These are phyloP conservation scores for Syngnathus floridae DNA, from an alignment of 2,113 vertebrate species.

Conservation along the genomic window DNA sequence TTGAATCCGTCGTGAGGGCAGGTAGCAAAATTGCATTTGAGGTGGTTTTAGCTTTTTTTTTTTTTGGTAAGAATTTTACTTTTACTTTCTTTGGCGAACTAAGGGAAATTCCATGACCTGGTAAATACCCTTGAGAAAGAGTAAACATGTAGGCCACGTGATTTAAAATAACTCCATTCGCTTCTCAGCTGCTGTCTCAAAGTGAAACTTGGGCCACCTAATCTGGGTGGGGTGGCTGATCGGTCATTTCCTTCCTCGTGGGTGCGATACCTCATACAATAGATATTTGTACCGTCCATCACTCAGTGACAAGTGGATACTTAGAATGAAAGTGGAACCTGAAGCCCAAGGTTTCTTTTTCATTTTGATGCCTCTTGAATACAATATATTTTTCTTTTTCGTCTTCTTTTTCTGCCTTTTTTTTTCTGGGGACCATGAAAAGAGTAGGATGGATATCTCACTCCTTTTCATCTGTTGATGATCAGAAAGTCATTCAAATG, in stretches of 20 bases:
- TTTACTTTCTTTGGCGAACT: background rate
- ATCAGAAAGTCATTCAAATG: background rate
- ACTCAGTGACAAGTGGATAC: background rate
- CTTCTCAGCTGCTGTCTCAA: background rate
- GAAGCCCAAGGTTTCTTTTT: background rate
- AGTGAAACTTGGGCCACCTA: background rate
- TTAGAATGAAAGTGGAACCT: background rate
- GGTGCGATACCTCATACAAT: background rate
- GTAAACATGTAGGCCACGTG: background rate
- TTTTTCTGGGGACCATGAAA: background rate
- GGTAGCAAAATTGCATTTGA: background rate
- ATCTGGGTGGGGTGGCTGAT: background rate
- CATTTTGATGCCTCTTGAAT: background rate
- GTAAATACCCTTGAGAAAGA: background rate
- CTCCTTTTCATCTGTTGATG: background rate
- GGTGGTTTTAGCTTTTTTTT: background rate
- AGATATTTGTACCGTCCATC: background rate
- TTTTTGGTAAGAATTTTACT: background rate
- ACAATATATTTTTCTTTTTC: background rate
- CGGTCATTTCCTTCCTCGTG: background rate
- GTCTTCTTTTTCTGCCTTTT: too few species aligned
- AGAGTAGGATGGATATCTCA: background rate
- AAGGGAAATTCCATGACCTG: too few species aligned
- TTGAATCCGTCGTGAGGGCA: background rate
- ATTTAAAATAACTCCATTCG: background rate